phyloP scores from a whole-genome alignment of 2,113 vertebrate species.

The Neodontobutis hainanensis region DNA sequence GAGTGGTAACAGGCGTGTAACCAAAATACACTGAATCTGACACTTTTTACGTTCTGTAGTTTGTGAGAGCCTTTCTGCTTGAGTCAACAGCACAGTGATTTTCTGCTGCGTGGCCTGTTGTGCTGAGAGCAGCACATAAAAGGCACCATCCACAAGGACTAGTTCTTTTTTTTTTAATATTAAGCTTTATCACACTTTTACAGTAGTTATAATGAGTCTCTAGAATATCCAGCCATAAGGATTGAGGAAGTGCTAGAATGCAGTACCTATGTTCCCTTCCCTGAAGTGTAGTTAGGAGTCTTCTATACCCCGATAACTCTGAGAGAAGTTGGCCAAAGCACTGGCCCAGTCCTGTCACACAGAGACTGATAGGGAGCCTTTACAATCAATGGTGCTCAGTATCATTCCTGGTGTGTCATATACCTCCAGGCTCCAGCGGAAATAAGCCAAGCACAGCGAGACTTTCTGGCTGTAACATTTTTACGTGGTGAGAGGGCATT shows the following conservation, averaged over 20 bases:
- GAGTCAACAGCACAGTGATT: slow-evolving; percentile 49
- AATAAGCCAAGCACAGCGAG: slow-evolving; percentile 33
- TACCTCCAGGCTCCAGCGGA: slow-evolving; percentile 39
- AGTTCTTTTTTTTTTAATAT: slow-evolving; percentile 29
- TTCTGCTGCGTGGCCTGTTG: slow-evolving; percentile 48
- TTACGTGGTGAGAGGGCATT: slow-evolving; percentile 4
- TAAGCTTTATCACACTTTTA: slow-evolving; percentile 19
- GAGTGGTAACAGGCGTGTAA: slow-evolving; percentile 42
- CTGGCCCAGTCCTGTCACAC: slow-evolving; percentile 70
- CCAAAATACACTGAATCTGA: slow-evolving; percentile 50
- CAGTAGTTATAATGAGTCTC: neutral
- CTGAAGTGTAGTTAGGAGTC: slow-evolving; percentile 22
- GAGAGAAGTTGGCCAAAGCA: slow-evolving; percentile 18
- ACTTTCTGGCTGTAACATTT: slow-evolving; percentile 21
- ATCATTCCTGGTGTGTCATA: slow-evolving; percentile 51
- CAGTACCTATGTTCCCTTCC: neutral
- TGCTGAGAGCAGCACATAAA: slow-evolving; percentile 65
- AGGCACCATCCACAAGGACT: slow-evolving; percentile 10
- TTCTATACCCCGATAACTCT: slow-evolving; percentile 33
- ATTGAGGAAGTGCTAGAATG: neutral
- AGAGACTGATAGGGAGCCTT: slow-evolving; percentile 60
- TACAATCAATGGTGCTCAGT: slow-evolving; percentile 65
- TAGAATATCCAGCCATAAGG: slow-evolving; percentile 20
- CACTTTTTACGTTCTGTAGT: slow-evolving; percentile 50
- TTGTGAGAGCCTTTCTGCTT: slow-evolving; percentile 43